These are phyloP conservation scores for Hylyphantes graminicola DNA, from an alignment of 1,140 invertebrate genomes.

Conservation along the genomic window DNA sequence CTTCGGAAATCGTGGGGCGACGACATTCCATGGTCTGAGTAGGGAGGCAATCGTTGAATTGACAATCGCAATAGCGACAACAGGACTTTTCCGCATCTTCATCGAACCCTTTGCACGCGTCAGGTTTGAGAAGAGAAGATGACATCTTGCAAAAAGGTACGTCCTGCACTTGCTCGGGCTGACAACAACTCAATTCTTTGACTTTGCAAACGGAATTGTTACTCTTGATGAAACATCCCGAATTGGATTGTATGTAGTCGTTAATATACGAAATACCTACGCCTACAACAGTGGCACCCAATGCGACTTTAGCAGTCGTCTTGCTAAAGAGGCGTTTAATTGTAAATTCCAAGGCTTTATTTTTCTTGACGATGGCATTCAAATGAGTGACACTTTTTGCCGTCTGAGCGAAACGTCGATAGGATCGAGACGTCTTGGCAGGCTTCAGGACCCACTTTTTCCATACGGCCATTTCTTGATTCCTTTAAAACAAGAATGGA, in stretches of 20 bases:
- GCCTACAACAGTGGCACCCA: not conserved
- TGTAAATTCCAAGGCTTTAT: not conserved
- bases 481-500: not conserved
- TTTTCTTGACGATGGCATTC: not conserved
- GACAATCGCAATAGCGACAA: not conserved
- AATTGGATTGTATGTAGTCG: conserved; percentile 26
- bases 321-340: not conserved
- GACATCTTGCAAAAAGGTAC: not conserved
- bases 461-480: not conserved
- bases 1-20: not conserved
- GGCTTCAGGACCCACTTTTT: not conserved
- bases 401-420: not conserved
- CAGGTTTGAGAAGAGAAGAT: not conserved
- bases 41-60: not conserved
- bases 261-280: not conserved
- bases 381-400: not conserved
- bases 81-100: not conserved
- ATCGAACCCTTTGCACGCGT: not conserved
- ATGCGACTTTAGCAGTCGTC: not conserved
- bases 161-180: not conserved
- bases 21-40: conserved; percentile 6
- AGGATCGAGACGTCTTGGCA: not conserved
- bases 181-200: conserved; percentile 10
- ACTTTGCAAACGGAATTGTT: conserved; percentile 9
- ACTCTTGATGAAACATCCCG: conserved; percentile 6